Percentiles rank a stretch among this genome's conserved stretches.
Evolutionary conservation across 2,113 vertebrate species (phyloP).

Genomic region (Okapia johnstoni): DNA sequence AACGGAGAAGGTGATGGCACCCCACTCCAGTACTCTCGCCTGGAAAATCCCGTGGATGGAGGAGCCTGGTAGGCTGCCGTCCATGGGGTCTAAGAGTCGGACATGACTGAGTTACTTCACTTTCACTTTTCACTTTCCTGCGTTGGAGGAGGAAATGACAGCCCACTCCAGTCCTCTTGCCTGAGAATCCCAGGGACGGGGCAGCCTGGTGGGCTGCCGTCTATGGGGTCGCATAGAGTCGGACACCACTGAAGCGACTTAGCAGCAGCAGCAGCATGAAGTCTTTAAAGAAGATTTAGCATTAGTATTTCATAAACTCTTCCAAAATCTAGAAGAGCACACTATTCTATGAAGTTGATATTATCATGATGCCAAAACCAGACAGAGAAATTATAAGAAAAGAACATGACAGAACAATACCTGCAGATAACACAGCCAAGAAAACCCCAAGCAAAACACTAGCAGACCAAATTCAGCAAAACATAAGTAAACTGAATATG

Average conservation of each 20-base stretch:
- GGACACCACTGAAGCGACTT: no score
- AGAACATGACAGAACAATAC: neutral
- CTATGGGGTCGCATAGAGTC: no score
- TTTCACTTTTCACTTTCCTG: no score
- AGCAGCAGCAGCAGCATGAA: neutral
- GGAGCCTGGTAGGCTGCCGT: no score
- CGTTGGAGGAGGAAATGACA: no score
- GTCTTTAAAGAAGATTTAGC: neutral
- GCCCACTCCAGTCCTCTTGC: no score
- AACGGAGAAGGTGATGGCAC: neutral
- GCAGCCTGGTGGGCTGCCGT: no score
- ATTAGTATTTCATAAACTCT: neutral
- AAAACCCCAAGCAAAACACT: neutral
- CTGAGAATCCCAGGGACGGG: no score
- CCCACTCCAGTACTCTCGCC: no score
- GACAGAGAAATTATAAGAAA: neutral
- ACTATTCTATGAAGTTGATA: neutral
- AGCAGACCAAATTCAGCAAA: neutral
- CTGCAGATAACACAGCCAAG: neutral
- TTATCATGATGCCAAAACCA: neutral
- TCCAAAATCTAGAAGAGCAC: neutral
- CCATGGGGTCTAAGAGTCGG: no score
- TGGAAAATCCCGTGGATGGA: no score
- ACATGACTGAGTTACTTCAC: no score
- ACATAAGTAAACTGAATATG: neutral